phyloP scores from a whole-genome alignment of 53 echinoderm and acorn worm genomes.

The Actinopyga echinites region DNA sequence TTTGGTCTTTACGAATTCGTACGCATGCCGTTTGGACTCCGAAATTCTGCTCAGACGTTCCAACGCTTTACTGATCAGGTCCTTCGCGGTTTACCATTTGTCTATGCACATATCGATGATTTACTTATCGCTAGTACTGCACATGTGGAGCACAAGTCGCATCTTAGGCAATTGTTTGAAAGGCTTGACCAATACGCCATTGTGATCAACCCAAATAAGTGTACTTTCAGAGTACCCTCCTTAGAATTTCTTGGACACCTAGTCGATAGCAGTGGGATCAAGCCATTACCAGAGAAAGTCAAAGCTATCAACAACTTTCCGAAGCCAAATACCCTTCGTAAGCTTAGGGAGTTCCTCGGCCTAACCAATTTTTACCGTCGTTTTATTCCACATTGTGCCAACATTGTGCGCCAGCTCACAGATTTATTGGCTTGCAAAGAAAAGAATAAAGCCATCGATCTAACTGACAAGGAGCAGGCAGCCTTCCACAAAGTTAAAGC shows the following conservation, averaged over 20 bases:
- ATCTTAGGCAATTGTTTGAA: slow-evolving; percentile 19
- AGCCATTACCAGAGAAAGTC: slow-evolving; percentile 10
- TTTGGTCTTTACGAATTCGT: not conserved
- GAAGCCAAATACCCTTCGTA: not conserved
- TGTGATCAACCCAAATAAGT: slow-evolving; percentile 34
- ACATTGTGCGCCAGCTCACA: not conserved
- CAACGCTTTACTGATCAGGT: not conserved
- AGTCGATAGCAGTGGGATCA: not conserved
- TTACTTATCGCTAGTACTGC: not conserved
- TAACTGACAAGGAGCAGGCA: not conserved
- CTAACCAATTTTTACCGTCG: slow-evolving; percentile 43
- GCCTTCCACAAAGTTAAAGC: not conserved
- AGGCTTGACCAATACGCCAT: slow-evolving; percentile 18
- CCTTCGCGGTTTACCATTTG: not conserved
- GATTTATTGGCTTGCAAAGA: not conserved
- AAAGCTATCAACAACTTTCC: slow-evolving; percentile 21
- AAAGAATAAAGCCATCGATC: not conserved
- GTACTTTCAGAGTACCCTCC: not conserved
- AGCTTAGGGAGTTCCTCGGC: slow-evolving; percentile 32
- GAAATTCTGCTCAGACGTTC: too few relatives aligned
- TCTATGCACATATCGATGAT: not conserved
- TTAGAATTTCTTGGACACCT: slow-evolving; percentile 27
- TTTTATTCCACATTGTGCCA: not conserved
- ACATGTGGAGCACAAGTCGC: not conserved
- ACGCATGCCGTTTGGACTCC: not conserved